Percentiles rank a stretch among this genome's conserved stretches.
Conservation (phyloP, 1,140 invertebrate genomes). For the Drosophila dunni region DNA sequence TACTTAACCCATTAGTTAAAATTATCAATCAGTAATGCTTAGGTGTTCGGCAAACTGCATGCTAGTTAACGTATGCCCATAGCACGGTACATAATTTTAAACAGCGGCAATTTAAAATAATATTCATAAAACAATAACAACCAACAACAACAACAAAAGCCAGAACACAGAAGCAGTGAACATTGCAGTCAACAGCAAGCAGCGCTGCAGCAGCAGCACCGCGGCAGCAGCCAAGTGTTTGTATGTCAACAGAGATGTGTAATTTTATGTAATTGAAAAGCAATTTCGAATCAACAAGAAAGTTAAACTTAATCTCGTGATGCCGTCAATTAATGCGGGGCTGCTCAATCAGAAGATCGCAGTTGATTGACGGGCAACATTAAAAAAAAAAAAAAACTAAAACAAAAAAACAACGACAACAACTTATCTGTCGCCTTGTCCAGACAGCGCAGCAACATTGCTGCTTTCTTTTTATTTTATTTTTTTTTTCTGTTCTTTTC, state of each 20-base stretch:
- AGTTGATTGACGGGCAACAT: slow-evolving; percentile 27
- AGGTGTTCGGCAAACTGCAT: slow-evolving; percentile 33
- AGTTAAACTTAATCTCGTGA: slow-evolving; percentile 64
- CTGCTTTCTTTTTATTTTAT: slow-evolving; percentile 11
- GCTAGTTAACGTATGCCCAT: slow-evolving; percentile 13
- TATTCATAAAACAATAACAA: slow-evolving; percentile 8
- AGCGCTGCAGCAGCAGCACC: slow-evolving; percentile 41
- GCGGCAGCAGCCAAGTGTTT: slow-evolving; percentile 50
- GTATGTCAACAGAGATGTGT: slow-evolving; percentile 56
- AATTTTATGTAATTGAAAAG: slow-evolving; percentile 79
- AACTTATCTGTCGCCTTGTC: slow-evolving; percentile 28
- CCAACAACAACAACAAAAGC: slow-evolving; percentile 33
- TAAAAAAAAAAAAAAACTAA: background rate
- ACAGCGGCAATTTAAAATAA: background rate
- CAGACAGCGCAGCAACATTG: background rate
- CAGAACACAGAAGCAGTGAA: slow-evolving; percentile 27
- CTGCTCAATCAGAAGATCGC: slow-evolving; percentile 39
- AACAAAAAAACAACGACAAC: slow-evolving; percentile 11
- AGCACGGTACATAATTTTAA: slow-evolving; percentile 1
- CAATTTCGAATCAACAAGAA: slow-evolving; percentile 43
- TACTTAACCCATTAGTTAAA: slow-evolving; percentile 70
- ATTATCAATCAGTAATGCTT: slow-evolving; percentile 63
- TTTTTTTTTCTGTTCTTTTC: too few relatives aligned
- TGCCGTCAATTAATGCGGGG: slow-evolving; percentile 60
- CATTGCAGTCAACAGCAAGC: slow-evolving; percentile 8